These are phyloP conservation scores for Poecilobothrus nobilitatus DNA, from an alignment of 2,888 invertebrate species.

Conservation along the genomic window DNA sequence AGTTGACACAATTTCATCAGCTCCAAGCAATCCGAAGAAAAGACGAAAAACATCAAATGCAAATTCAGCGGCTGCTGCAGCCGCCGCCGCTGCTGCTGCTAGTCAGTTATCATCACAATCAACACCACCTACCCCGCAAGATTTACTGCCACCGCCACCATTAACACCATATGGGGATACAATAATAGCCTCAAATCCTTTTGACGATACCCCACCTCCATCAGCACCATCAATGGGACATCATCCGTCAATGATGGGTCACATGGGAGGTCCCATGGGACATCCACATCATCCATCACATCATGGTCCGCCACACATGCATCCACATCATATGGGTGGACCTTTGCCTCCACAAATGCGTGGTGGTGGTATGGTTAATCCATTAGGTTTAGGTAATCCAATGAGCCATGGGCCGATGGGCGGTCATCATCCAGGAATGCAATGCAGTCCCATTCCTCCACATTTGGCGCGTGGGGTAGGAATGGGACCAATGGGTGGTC, in stretches of 20 bases:
- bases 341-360: constrained; percentile 41
- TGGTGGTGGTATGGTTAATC: constrained; percentile 34
- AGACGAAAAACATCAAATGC: constrained; percentile 70
- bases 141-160: constrained; percentile 68
- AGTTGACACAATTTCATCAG: constrained; percentile 64
- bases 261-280: constrained; percentile 47
- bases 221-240: constrained; percentile 45
- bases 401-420: constrained; percentile 46
- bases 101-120: constrained; percentile 57
- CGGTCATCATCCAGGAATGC: constrained; percentile 45
- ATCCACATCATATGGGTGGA: constrained; percentile 59
- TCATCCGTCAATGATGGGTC: constrained; percentile 57
- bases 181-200: constrained; percentile 89
- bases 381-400: constrained; percentile 26
- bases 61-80: constrained; percentile 47
- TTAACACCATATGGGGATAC: constrained; percentile 87
- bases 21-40: constrained; percentile 79
- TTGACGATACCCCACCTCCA: constrained; percentile 73
- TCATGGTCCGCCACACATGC: constrained; percentile 63
- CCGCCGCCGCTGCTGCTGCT: constrained; percentile 38
- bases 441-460: constrained; percentile 37
- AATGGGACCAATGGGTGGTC: constrained; percentile 47
- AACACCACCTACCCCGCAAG: constrained; percentile 61
- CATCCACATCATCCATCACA: constrained; percentile 52
- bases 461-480: constrained; percentile 41